phyloP scores from a whole-genome alignment of 2,797 vertebrate genomes.

The Salmo trutta region DNA sequence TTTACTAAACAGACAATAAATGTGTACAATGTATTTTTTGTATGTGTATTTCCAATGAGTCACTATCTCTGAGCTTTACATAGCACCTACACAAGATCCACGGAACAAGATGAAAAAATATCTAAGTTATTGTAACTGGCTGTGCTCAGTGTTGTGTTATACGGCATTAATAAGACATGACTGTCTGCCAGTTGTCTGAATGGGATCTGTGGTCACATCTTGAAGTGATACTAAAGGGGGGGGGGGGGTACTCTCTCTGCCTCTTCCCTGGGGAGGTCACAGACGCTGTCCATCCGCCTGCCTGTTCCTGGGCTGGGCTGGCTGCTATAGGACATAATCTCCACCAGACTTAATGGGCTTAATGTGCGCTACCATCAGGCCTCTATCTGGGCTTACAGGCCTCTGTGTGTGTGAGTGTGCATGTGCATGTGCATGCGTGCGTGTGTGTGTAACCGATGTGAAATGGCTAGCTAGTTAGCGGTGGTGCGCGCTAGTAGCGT shows the following conservation, averaged over 20 bases:
- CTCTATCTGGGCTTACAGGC: constrained; percentile 60
- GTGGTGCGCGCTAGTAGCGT: no score
- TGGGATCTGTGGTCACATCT: constrained; percentile 7
- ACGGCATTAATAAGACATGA: neutral
- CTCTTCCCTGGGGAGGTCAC: constrained; percentile 48
- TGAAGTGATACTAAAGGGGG: neutral
- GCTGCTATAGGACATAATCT: constrained; percentile 65
- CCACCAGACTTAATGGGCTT: constrained; percentile 72
- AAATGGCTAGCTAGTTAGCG: no score
- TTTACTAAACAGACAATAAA: neutral
- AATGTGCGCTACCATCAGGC: constrained; percentile 67
- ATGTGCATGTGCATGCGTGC: no score
- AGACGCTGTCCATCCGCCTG: constrained; percentile 41
- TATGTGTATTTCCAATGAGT: neutral
- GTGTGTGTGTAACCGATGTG: neutral
- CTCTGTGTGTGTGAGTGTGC: neutral
- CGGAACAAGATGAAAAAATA: neutral
- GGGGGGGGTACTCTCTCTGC: constrained; percentile 20
- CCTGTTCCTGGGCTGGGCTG: constrained; percentile 45
- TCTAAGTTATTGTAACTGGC: neutral
- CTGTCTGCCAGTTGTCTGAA: constrained; percentile 12
- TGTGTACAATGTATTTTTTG: neutral
- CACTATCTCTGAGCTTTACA: neutral
- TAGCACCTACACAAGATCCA: neutral
- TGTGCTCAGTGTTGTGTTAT: neutral